These are phyloP conservation scores for Enteromius thamalakanensis DNA, from an alignment of 2,797 vertebrate species.

Conservation along the genomic window DNA sequence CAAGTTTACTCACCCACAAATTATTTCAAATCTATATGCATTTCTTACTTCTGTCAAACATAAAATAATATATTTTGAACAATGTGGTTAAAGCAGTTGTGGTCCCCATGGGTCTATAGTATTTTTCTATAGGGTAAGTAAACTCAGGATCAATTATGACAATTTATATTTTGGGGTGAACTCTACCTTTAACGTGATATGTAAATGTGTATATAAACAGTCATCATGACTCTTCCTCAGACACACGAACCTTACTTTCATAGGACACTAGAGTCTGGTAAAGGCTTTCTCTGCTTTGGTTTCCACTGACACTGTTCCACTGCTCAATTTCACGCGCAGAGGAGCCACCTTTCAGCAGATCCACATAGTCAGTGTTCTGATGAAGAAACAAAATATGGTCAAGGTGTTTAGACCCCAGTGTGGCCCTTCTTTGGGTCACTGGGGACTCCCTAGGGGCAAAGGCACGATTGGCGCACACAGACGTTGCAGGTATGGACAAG, in stretches of 20 bases:
- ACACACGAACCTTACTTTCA: slow-evolving; percentile 58
- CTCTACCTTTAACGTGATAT: neutral
- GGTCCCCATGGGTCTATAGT: neutral
- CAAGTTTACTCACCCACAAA: neutral
- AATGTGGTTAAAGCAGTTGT: neutral
- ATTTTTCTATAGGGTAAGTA: neutral
- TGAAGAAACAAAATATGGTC: slow-evolving; percentile 75
- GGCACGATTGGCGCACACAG: slow-evolving; percentile 61
- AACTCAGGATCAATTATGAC: neutral
- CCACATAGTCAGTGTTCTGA: slow-evolving; percentile 71
- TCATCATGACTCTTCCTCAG: slow-evolving; percentile 43
- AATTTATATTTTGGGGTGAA: neutral
- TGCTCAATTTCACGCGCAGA: slow-evolving; percentile 51
- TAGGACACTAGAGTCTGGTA: slow-evolving; percentile 67
- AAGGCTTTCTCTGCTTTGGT: slow-evolving; percentile 64
- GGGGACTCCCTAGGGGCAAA: slow-evolving; percentile 62
- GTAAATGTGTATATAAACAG: neutral
- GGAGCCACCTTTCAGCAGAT: slow-evolving; percentile 60
- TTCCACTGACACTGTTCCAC: slow-evolving; percentile 45
- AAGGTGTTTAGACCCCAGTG: slow-evolving; percentile 67
- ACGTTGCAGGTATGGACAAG: slow-evolving; percentile 70
- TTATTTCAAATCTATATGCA: neutral
- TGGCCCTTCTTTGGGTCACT: slow-evolving; percentile 64
- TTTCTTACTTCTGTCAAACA: neutral
- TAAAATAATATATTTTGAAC: neutral